Evolutionary conservation across 2,113 vertebrate species (phyloP), one percentile per base, ranked within the genome.

Genomic region (Tyto alba): DNA sequence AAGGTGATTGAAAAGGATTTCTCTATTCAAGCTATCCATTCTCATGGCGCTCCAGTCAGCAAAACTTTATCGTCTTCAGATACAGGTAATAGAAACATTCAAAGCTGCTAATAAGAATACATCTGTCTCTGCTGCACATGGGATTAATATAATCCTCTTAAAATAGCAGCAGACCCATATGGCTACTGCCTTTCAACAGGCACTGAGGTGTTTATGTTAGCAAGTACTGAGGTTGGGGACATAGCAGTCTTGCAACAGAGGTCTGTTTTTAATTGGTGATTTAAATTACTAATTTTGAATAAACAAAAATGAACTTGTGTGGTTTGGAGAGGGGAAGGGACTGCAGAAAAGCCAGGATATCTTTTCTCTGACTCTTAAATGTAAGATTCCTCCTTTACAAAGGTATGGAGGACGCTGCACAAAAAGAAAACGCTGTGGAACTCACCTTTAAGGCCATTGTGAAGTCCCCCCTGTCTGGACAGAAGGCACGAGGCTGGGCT

Each of bases 21-120:
- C 72, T 99, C 98, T 2, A 86, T 98, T 95, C 98, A 99, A 94
- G 97, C 97, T 84, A 91, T 98, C 21, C 97, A 98, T 13, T 95
- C 98, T 96, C 92, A 97, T 7, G 97, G 98, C 12, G 95, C 97
- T 62, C 98, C 98, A 3, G 99, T 99, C 97, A 99, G 98, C 96
- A 99, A 99, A 91, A 99, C 98, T 3, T 95, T 99, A 94, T 99
- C 99, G 2, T 99, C 99, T 30, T 99, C 99, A 6, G 99, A 99
- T 91, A 99, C 99, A 67, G 98, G 98, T 99, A 96, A 97, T 6
- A 69, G 48, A 85, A 77, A 25, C 13, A 18, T 71, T 75, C 36
- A 62, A 23, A 72, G 77, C 45, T 89, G 21, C 12, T 7, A 2
- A 34, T 15, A 17, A n/a, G 62, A 55, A 20, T 27, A 15, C 1